phyloP scores from a whole-genome alignment of 2,797 vertebrate species.

The Spizella passerina region DNA sequence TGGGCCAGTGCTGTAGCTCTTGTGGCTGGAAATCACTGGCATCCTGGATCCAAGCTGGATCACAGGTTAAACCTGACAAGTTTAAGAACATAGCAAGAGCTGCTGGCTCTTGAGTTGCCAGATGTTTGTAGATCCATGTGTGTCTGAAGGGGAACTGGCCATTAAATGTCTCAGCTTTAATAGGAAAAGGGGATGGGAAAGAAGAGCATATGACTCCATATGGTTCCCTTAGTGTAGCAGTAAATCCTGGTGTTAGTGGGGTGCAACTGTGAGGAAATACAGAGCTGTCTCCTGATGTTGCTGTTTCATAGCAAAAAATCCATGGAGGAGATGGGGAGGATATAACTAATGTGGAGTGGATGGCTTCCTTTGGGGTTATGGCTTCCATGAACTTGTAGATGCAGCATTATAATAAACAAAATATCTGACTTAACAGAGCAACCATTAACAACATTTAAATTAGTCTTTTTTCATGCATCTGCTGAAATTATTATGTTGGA shows the following conservation, averaged over 20 bases:
- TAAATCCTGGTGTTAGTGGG: constrained; percentile 22
- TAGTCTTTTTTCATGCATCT: background rate
- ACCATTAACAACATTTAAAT: background rate
- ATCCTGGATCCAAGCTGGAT: background rate
- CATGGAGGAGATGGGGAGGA: background rate
- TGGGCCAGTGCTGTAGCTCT: background rate
- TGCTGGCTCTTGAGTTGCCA: background rate
- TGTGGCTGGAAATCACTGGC: background rate
- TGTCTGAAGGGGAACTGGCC: background rate
- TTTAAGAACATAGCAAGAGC: background rate
- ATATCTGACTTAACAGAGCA: background rate
- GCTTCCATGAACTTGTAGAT: background rate
- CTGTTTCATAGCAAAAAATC: background rate
- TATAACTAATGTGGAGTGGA: constrained; percentile 5
- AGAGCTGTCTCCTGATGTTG: constrained; percentile 17
- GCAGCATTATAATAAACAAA: background rate
- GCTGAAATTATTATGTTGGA: background rate
- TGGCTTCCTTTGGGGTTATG: background rate
- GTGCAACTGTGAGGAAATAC: background rate
- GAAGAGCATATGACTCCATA: background rate
- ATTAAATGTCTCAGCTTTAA: constrained; percentile 3
- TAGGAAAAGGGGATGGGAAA: background rate
- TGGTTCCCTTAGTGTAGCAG: background rate
- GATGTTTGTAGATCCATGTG: background rate
- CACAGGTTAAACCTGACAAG: background rate